phyloP scores from a whole-genome alignment of 1,140 invertebrate species.

The Planococcus citri region DNA sequence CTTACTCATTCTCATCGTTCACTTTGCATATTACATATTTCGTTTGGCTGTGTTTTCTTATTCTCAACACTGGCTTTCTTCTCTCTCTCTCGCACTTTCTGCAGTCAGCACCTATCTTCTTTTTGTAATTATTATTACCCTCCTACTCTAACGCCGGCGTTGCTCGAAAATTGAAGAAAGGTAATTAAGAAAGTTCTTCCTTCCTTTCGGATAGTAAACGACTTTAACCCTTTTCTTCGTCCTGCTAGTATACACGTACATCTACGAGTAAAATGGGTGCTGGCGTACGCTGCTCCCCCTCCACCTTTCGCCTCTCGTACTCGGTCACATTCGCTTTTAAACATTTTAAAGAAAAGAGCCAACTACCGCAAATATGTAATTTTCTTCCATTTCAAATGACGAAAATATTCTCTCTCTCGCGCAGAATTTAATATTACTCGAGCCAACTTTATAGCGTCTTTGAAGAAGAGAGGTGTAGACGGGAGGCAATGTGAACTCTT shows the following conservation, averaged over 20 bases:
- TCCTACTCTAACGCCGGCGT: neutral
- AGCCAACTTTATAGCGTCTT: no score
- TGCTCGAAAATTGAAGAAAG: constrained; percentile 10
- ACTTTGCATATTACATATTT: neutral
- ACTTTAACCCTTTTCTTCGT: constrained; percentile 12
- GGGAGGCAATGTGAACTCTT: no score
- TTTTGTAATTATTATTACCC: neutral
- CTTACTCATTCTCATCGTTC: neutral
- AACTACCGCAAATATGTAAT: constrained; percentile 14
- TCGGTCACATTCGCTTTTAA: neutral
- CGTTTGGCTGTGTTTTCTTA: neutral
- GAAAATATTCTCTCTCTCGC: neutral
- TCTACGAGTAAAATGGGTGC: no score
- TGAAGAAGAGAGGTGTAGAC: no score
- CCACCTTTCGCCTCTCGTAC: neutral
- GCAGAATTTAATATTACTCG: no score
- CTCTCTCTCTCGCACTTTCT: no score
- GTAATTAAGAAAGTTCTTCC: constrained; percentile 20
- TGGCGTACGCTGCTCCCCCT: no score
- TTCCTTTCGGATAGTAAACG: constrained; percentile 6
- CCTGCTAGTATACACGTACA: no score
- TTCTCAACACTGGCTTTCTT: no score
- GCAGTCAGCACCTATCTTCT: neutral
- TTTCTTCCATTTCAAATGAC: constrained; percentile 16
- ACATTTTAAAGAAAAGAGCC: neutral